phyloP scores from a whole-genome alignment of 2,113 vertebrate species.

The Menura novaehollandiae region DNA sequence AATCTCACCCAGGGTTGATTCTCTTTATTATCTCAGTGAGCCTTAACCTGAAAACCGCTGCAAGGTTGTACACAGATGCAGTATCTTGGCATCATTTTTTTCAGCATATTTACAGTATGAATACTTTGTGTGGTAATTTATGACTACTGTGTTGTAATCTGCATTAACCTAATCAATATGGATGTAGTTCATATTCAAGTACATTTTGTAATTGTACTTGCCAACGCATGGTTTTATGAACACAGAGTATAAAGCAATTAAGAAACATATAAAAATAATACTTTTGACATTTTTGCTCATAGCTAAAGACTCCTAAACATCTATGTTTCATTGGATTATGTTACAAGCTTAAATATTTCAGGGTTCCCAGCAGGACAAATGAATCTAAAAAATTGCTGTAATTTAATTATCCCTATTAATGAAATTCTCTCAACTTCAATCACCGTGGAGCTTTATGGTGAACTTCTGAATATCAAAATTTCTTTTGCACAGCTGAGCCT shows the following conservation, averaged over 20 bases:
- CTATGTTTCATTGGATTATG: not conserved
- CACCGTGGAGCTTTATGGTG: not conserved
- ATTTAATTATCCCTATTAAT: slow-evolving; percentile 24
- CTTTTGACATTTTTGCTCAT: not conserved
- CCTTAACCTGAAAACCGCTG: not conserved
- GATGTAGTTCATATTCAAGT: slow-evolving; percentile 38
- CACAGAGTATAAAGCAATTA: slow-evolving; percentile 41
- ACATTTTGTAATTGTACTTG: slow-evolving; percentile 53
- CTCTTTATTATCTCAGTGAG: not conserved
- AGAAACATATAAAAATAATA: slow-evolving; percentile 40
- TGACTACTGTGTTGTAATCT: not conserved
- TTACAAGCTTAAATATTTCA: not conserved
- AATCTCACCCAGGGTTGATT: not conserved
- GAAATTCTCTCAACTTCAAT: not conserved
- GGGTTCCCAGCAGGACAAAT: not conserved
- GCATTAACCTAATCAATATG: slow-evolving; percentile 36
- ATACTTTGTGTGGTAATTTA: not conserved
- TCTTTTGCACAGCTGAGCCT: not conserved
- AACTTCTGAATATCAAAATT: not conserved
- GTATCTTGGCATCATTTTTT: not conserved
- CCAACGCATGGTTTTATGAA: slow-evolving; percentile 39
- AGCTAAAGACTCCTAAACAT: not conserved
- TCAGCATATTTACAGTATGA: not conserved
- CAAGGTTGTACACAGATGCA: not conserved
- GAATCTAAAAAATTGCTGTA: not conserved